Conservation (phyloP, 2,888 invertebrate species). For the Spisula solida region DNA sequence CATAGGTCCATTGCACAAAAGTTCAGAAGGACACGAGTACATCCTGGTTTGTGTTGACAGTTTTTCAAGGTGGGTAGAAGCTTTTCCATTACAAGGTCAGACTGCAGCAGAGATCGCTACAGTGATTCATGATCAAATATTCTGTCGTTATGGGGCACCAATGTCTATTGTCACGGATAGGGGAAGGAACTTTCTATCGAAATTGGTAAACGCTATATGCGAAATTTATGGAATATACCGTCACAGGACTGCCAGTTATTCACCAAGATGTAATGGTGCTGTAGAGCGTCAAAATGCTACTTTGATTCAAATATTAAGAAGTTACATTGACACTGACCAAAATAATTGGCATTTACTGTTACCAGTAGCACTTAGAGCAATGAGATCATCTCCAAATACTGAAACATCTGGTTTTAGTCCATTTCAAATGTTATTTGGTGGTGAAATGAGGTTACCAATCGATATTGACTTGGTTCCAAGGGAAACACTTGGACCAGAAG, state of each 20-base stretch:
- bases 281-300: too few species aligned
- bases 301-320: too few species aligned
- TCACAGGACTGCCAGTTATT: too few species aligned
- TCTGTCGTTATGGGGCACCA: conserved; percentile 63
- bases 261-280: too few species aligned
- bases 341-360: too few species aligned
- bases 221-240: too few species aligned
- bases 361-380: too few species aligned
- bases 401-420: conserved; percentile 53
- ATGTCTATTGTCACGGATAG: conserved; percentile 58
- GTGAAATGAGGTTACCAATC: conserved; percentile 42
- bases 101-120: conserved; percentile 63
- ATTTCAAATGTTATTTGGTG: conserved; percentile 50
- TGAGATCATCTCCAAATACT: background rate
- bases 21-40: conserved; percentile 55
- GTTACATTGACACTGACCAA: too few species aligned
- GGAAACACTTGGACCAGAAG: conserved; percentile 23
- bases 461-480: conserved; percentile 43
- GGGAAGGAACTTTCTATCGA: conserved; percentile 69
- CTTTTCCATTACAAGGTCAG: conserved; percentile 64
- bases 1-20: conserved; percentile 58
- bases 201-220: conserved; percentile 64
- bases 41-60: conserved; percentile 63
- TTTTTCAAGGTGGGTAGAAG: conserved; percentile 69
- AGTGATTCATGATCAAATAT: conserved; percentile 62